Evolutionary conservation across 2,888 invertebrate genomes (phyloP).

Genomic region (Drosophila bunnanda): DNA sequence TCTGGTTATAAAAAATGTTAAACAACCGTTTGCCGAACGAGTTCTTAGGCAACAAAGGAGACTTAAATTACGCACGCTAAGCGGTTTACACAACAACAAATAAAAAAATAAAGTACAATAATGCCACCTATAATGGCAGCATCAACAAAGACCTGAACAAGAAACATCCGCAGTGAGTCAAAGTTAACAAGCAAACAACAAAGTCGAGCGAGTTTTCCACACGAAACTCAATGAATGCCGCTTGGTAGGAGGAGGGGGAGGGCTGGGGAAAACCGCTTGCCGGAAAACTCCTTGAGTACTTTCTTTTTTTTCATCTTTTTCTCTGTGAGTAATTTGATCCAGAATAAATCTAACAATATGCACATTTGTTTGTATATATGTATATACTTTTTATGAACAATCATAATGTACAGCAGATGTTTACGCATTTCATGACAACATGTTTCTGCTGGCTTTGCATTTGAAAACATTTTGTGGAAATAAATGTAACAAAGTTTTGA

Average conservation of each 20-base stretch:
- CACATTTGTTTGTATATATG: not conserved
- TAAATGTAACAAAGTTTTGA: not conserved
- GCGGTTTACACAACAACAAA: slow-evolving; percentile 67
- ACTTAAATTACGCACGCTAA: slow-evolving; percentile 76
- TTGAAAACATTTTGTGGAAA: not conserved
- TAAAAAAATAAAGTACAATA: slow-evolving; percentile 38
- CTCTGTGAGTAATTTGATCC: not conserved
- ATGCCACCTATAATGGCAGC: slow-evolving; percentile 27
- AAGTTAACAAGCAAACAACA: slow-evolving; percentile 61
- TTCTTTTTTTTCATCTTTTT: not conserved
- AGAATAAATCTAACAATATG: not conserved
- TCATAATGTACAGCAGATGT: not conserved
- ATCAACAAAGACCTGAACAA: slow-evolving; percentile 31
- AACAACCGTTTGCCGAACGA: slow-evolving; percentile 71
- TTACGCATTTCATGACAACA: not conserved
- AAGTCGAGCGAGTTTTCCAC: slow-evolving; percentile 15
- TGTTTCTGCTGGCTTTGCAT: not conserved
- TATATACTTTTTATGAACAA: not conserved
- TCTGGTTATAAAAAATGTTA: slow-evolving; percentile 65
- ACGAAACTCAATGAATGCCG: slow-evolving; percentile 37
- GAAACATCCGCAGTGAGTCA: slow-evolving; percentile 43
- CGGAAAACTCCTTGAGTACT: slow-evolving; percentile 9
- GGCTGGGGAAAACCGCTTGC: slow-evolving; percentile 6
- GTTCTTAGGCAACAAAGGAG: slow-evolving; percentile 73
- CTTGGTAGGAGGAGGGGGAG: not conserved